Percentiles rank a stretch among this genome's conserved stretches.
Conservation (phyloP, 2,113 vertebrate genomes). For the Rafetus swinhoei region DNA sequence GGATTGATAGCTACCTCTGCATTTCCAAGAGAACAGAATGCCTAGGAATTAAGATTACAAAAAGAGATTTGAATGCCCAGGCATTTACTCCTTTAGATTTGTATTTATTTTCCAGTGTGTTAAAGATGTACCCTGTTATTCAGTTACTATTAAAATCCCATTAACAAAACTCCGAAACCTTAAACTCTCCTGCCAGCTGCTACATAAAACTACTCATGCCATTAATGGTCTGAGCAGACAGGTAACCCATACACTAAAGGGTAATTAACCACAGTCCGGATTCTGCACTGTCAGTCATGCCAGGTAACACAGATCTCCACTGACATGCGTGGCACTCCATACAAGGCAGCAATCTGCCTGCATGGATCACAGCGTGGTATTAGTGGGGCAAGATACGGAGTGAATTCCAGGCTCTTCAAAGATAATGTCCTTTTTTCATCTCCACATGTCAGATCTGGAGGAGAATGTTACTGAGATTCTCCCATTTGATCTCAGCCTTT, state of each 20-base stretch:
- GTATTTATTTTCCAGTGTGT: background rate
- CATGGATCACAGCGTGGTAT: fast-evolving
- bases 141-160: background rate
- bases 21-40: background rate
- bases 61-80: background rate
- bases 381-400: background rate
- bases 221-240: background rate
- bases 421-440: background rate
- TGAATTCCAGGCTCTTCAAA: background rate
- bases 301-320: background rate
- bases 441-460: background rate
- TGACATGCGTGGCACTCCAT: background rate
- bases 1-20: background rate
- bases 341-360: background rate
- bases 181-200: background rate
- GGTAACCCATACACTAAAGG: background rate
- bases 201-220: background rate
- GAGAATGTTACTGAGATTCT: background rate
- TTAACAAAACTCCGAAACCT: background rate
- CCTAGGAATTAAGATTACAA: background rate
- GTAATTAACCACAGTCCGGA: background rate
- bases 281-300: background rate
- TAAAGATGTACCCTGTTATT: background rate
- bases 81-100: background rate
- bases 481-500: background rate